These are phyloP conservation scores for Luffia ferchaultella DNA, from an alignment of 2,888 invertebrate species.

Conservation along the genomic window DNA sequence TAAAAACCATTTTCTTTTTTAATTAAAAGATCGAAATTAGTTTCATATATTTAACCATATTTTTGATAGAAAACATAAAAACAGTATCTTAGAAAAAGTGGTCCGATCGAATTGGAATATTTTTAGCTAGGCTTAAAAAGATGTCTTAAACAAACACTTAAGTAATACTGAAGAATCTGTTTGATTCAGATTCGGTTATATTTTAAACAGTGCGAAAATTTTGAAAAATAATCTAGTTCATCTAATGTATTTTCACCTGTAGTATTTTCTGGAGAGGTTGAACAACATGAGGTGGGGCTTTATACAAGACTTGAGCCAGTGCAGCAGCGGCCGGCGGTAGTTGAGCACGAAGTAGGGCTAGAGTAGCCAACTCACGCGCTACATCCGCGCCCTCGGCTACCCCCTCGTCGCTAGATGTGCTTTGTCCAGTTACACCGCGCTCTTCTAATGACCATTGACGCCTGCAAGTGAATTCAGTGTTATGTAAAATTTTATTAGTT, in stretches of 20 bases:
- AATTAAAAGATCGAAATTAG: no score
- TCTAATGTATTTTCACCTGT: slow-evolving; percentile 24
- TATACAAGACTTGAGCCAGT: slow-evolving; percentile 28
- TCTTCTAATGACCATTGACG: neutral
- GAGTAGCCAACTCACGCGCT: slow-evolving; percentile 44
- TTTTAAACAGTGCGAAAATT: neutral
- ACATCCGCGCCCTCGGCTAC: slow-evolving; percentile 51
- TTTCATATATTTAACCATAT: no score
- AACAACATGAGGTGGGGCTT: slow-evolving; percentile 24
- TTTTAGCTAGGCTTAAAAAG: no score
- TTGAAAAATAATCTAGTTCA: neutral
- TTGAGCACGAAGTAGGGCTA: slow-evolving; percentile 36
- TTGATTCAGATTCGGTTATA: no score
- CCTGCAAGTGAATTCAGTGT: no score
- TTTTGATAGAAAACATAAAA: no score
- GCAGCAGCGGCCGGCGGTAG: slow-evolving; percentile 25
- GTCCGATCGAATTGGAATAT: no score
- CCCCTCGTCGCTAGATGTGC: slow-evolving; percentile 28
- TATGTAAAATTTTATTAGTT: no score
- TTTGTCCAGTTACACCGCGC: slow-evolving; percentile 18
- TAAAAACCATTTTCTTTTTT: no score
- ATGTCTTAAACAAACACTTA: no score
- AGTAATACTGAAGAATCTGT: no score
- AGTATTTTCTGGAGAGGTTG: slow-evolving; percentile 35
- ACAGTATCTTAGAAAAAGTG: no score